Base-by-base conservation (phyloP, 2,888 invertebrate species). In the Eurois occulta region DNA sequence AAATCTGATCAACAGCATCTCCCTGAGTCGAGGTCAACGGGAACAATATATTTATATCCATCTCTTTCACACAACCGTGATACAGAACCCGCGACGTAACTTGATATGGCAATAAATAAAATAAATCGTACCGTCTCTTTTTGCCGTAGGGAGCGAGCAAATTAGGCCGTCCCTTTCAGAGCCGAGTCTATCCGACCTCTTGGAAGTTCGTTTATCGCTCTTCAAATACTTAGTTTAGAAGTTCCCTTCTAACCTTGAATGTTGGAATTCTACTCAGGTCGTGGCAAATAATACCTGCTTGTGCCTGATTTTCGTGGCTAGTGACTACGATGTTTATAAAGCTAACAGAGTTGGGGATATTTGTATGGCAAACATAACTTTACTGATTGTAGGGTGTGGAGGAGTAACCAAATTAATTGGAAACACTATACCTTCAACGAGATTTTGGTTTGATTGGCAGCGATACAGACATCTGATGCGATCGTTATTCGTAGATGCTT, bases 101-200 rank as follows among this genome's bases (percentile, higher is more conserved):
- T 93, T 94, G 94, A 96, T 96, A 96, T 93, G 94, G 94, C 92
- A 95, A 95, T 96, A 95, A 96, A 95, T 95, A 94, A 95, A 95
- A 94, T 93, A 94, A 91, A 90, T 91, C 85, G 74, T 74, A 73
- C 91, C 74, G 74, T 94, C 94, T 90, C 91, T 86, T 76, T 94
- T 89, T 58, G 71, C 48, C 90, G 35, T 74, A 71, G 24, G 66
- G 74, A 69, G 60, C 35, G 62, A 28, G 64, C 48, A 68, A 68
- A 83, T 90, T 78, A 71, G 38, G 78, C 87, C 68, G 84, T 95
- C 95, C 90, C 92, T 88, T 76, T 94, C 92, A 60, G 58, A 82
- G 84, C 86, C 89, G 90, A 91, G 88, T 91, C 90, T 90, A 91
- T 90, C 91, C 91, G 90, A 92, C 89, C 89, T 93, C 90, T 86